These are phyloP conservation scores for Parnassius apollo DNA, from an alignment of 2,888 invertebrate species.

Conservation along the genomic window DNA sequence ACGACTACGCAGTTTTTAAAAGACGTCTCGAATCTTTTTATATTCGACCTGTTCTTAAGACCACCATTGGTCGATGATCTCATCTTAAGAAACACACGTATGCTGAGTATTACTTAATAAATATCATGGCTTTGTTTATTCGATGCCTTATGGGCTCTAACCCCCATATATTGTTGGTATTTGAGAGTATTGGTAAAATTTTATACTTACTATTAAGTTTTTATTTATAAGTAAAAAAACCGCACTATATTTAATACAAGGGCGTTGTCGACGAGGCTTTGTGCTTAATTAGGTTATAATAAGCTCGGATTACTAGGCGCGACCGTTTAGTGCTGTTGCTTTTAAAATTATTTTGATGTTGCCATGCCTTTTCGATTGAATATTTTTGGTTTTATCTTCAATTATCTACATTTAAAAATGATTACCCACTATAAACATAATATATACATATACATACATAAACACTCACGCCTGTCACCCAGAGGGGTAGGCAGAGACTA, in stretches of 20 bases:
- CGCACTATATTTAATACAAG: constrained; percentile 7
- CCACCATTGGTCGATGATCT: constrained; percentile 5
- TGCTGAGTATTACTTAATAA: neutral
- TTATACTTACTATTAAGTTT: no score
- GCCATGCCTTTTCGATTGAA: constrained; percentile 16
- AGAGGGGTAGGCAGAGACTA: no score
- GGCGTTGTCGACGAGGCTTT: constrained; percentile 31
- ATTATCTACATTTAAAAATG: no score
- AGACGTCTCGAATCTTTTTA: neutral
- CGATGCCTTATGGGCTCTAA: no score
- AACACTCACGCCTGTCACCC: no score
- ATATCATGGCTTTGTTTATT: no score
- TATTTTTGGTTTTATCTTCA: neutral
- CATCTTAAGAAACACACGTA: constrained; percentile 3
- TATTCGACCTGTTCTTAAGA: constrained; percentile 6
- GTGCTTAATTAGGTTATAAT: constrained; percentile 37
- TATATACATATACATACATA: no score
- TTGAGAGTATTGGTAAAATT: no score
- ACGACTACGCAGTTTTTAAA: constrained; percentile 3
- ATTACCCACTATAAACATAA: no score
- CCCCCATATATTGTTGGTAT: no score
- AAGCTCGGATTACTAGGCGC: constrained; percentile 35
- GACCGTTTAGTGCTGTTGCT: constrained; percentile 30
- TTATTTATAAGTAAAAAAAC: neutral
- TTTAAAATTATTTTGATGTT: constrained; percentile 16